Percentiles rank a stretch among this genome's conserved stretches.
phyloP scores from a whole-genome alignment of 2,797 vertebrate genomes.

The Lacerta viridis region DNA sequence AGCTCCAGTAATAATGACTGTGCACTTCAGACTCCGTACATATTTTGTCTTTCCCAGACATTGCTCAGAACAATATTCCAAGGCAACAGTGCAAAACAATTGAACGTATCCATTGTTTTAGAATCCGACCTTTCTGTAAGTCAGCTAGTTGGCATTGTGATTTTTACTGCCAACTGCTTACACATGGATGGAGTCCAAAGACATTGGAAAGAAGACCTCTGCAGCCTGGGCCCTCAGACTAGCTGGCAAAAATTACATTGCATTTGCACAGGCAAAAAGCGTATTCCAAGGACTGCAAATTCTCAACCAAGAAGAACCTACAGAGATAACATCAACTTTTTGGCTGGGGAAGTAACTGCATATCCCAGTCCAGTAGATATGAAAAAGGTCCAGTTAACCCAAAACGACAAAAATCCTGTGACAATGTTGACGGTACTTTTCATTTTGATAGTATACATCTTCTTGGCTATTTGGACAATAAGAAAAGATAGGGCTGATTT shows the following conservation, averaged over 20 bases:
- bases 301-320: fast-evolving
- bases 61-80: constrained; percentile 58
- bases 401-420: constrained; percentile 65
- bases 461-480: constrained; percentile 73
- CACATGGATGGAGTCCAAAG: constrained; percentile 62
- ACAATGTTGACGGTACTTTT: constrained; percentile 67
- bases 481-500: constrained; percentile 71
- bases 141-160: constrained; percentile 56
- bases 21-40: constrained; percentile 43
- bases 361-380: constrained; percentile 73
- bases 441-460: constrained; percentile 56
- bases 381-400: constrained; percentile 41
- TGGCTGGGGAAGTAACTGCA: constrained; percentile 73
- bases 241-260: constrained; percentile 75
- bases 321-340: constrained; percentile 52
- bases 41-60: constrained; percentile 73
- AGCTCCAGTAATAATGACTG: constrained; percentile 45
- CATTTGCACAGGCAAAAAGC: constrained; percentile 52
- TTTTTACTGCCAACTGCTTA: constrained; percentile 77
- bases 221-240: constrained; percentile 69
- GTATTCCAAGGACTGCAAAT: fast-evolving
- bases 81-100: fast-evolving
- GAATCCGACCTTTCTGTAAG: constrained; percentile 28
- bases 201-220: constrained; percentile 65
- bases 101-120: constrained; percentile 62